Conservation (phyloP, 2,888 invertebrate species). For the Julus scandinavius region DNA sequence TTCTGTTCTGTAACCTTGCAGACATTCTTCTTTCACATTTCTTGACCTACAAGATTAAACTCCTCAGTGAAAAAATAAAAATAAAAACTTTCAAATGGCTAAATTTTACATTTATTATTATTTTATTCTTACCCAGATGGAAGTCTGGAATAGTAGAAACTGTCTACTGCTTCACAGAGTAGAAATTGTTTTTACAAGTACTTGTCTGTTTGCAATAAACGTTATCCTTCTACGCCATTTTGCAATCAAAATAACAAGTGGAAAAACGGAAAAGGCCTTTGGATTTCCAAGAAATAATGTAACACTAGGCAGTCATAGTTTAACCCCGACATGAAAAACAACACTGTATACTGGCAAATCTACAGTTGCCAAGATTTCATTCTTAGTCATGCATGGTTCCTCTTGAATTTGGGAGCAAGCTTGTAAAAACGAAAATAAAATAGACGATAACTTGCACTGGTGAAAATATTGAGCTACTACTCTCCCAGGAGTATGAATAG, state of each 20-base stretch:
- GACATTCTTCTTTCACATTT: not conserved
- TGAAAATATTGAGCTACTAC: not conserved
- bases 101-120: slow-evolving; percentile 22
- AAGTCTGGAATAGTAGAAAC: not conserved
- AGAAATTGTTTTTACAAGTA: not conserved
- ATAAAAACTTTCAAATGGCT: not conserved
- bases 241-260: not conserved
- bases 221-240: slow-evolving; percentile 30
- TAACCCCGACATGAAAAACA: not conserved
- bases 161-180: not conserved
- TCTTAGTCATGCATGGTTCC: slow-evolving; percentile 22
- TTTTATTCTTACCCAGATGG: not conserved
- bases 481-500: not conserved
- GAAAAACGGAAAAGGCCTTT: not conserved
- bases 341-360: not conserved
- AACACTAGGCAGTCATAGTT: not conserved
- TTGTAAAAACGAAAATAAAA: slow-evolving; percentile 14
- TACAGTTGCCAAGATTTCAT: not conserved
- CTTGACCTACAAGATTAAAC: slow-evolving; percentile 2
- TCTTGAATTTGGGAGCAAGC: not conserved
- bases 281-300: not conserved
- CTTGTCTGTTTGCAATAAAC: not conserved
- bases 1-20: not conserved
- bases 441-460: not conserved
- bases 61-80: not conserved